Evolutionary conservation across 2,113 vertebrate species (phyloP).

Genomic region (Chaenocephalus aceratus): DNA sequence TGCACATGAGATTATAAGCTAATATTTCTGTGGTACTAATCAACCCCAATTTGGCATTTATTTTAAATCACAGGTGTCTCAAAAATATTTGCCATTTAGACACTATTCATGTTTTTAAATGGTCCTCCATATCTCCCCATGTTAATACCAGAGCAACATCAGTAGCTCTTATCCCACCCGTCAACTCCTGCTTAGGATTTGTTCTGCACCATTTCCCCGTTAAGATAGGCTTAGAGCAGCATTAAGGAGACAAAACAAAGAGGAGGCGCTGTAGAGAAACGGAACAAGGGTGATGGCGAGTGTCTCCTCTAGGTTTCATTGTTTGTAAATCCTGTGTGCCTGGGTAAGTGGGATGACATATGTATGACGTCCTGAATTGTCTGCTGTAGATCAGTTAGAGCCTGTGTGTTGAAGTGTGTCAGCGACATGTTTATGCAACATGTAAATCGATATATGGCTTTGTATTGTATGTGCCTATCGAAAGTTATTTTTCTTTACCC

Average conservation of each 20-base stretch:
- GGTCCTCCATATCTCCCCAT: constrained; percentile 9
- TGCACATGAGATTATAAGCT: neutral
- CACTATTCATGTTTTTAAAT: neutral
- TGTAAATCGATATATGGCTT: neutral
- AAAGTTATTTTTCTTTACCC: neutral
- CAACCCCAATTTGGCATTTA: neutral
- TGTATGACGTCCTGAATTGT: neutral
- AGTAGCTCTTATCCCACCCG: constrained; percentile 73
- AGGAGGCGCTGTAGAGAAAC: constrained; percentile 52
- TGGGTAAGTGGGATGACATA: neutral
- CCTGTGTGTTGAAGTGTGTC: neutral
- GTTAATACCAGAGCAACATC: constrained; percentile 23
- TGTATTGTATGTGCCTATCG: neutral
- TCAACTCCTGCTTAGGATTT: constrained; percentile 78
- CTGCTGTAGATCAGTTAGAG: neutral
- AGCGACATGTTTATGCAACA: neutral
- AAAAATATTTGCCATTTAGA: constrained; percentile 1
- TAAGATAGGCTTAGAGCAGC: constrained; percentile 78
- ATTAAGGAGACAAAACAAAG: constrained; percentile 77
- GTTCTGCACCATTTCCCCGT: constrained; percentile 83
- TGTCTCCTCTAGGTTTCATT: constrained; percentile 44
- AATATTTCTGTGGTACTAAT: neutral
- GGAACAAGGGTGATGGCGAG: constrained; percentile 53
- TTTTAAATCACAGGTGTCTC: neutral
- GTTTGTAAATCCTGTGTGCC: constrained; percentile 38